Conservation (phyloP, 2,113 vertebrate species). For the Carassius gibelio region DNA sequence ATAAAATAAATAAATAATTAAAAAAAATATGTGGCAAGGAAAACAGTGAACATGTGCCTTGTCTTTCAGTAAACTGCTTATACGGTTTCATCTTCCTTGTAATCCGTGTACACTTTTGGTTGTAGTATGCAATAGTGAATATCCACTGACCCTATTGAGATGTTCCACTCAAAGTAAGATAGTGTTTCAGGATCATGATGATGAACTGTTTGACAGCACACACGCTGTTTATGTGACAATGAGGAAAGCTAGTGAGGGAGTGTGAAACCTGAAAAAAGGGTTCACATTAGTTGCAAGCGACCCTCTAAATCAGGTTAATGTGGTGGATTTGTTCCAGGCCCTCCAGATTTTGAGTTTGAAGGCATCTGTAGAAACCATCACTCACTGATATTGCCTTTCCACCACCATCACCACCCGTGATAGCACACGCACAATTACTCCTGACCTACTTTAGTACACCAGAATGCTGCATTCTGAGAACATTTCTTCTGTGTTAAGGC, state of each 20-base stretch:
- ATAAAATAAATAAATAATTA: no score
- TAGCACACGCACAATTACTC: conserved; percentile 25
- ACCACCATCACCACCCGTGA: not conserved
- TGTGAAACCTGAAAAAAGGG: not conserved
- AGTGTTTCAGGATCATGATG: not conserved
- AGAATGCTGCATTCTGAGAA: conserved; percentile 3
- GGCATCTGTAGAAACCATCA: conserved; percentile 62
- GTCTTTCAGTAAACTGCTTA: no score
- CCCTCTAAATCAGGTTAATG: conserved; percentile 56
- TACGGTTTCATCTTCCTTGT: no score
- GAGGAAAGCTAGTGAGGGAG: conserved; percentile 17
- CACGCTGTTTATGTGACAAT: not conserved
- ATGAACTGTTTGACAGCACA: not conserved
- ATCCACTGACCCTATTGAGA: not conserved
- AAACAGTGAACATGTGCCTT: no score
- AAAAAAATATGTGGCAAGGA: no score
- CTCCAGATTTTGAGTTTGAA: conserved; percentile 41
- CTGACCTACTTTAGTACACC: conserved; percentile 23
- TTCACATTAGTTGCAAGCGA: not conserved
- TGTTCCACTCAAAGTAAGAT: conserved; percentile 18
- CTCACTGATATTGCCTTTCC: conserved; percentile 3
- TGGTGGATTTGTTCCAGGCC: conserved; percentile 60
- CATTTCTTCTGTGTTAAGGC: not conserved
- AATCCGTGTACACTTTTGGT: not conserved
- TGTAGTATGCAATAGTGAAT: not conserved